Percentiles rank a stretch among this genome's conserved stretches.
phyloP scores from a whole-genome alignment of 1,140 invertebrate genomes.

The Trigoniulus corallinus region DNA sequence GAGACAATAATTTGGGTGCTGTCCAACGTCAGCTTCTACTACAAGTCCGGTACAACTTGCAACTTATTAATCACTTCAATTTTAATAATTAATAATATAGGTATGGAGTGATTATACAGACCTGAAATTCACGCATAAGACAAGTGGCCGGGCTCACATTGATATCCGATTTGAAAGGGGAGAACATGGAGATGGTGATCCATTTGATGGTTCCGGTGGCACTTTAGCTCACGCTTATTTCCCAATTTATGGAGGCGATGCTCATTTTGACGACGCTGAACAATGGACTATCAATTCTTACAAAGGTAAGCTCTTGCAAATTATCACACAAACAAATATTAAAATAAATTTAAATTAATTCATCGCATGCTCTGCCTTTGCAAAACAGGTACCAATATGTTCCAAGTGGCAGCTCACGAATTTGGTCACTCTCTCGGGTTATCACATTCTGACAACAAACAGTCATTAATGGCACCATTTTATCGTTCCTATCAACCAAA shows the following conservation, averaged over 20 bases:
- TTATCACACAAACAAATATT: not conserved
- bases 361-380: conserved; percentile 10
- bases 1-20: too few species aligned
- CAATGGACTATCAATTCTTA: conserved; percentile 62
- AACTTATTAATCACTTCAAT: not conserved
- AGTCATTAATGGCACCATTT: conserved; percentile 36
- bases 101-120: conserved; percentile 76
- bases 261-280: conserved; percentile 81
- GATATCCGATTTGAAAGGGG: conserved; percentile 58
- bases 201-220: conserved; percentile 79
- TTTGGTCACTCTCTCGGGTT: conserved; percentile 36
- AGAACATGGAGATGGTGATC: conserved; percentile 84
- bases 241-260: conserved; percentile 84
- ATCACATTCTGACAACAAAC: conserved; percentile 29
- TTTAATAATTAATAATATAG: conserved; percentile 20
- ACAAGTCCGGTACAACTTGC: conserved; percentile 3
- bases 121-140: conserved; percentile 57
- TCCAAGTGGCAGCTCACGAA: conserved; percentile 37
- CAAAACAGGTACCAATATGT: conserved; percentile 31
- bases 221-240: conserved; percentile 87
- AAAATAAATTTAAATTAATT: conserved; percentile 3
- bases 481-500: conserved; percentile 30
- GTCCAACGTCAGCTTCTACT: too few species aligned
- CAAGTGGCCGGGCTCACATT: conserved; percentile 58
- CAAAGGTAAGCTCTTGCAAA: conserved; percentile 29